These are phyloP conservation scores for Chromoteleia sp. DNA, from an alignment of 2,888 invertebrate genomes.

Conservation along the genomic window DNA sequence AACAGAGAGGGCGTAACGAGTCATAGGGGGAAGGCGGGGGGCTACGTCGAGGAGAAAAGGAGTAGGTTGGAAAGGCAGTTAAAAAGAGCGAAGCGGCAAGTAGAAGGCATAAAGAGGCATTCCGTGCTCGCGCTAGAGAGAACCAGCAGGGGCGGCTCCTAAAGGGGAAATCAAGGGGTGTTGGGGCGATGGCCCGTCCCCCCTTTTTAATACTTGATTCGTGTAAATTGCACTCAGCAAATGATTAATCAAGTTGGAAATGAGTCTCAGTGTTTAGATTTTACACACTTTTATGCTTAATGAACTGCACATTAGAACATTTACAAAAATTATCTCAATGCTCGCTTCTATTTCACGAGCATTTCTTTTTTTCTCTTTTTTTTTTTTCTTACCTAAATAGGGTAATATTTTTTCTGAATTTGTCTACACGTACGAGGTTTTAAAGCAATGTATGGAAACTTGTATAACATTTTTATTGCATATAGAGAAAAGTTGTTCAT, in stretches of 20 bases:
- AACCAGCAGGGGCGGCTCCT: conserved; percentile 47
- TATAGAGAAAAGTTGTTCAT: too few species aligned
- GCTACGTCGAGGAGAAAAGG: conserved; percentile 45
- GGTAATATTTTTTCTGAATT: too few species aligned
- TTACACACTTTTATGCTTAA: too few species aligned
- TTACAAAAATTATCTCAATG: too few species aligned
- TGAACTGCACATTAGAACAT: too few species aligned
- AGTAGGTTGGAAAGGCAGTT: conserved; percentile 65
- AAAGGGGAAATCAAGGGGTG: conserved; percentile 30
- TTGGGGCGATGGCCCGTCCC: conserved; percentile 33
- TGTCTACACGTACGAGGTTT: too few species aligned
- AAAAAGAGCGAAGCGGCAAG: conserved; percentile 63
- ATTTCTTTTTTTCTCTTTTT: too few species aligned
- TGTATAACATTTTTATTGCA: too few species aligned
- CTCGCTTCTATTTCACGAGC: too few species aligned
- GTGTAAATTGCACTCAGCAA: conserved; percentile 27
- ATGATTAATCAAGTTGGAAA: conserved; percentile 40
- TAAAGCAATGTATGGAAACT: too few species aligned
- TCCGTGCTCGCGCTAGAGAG: conserved; percentile 47
- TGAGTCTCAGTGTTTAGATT: background rate
- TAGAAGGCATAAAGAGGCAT: conserved; percentile 63
- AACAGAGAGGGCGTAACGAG: conserved; percentile 41
- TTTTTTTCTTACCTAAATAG: too few species aligned
- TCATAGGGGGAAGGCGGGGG: conserved; percentile 9
- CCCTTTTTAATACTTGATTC: conserved; percentile 35